A percentile compares a stretch with the other conserved stretches of the same genome.
Conservation (phyloP, 2,888 invertebrate species). For the Cacoxenus indagator region DNA sequence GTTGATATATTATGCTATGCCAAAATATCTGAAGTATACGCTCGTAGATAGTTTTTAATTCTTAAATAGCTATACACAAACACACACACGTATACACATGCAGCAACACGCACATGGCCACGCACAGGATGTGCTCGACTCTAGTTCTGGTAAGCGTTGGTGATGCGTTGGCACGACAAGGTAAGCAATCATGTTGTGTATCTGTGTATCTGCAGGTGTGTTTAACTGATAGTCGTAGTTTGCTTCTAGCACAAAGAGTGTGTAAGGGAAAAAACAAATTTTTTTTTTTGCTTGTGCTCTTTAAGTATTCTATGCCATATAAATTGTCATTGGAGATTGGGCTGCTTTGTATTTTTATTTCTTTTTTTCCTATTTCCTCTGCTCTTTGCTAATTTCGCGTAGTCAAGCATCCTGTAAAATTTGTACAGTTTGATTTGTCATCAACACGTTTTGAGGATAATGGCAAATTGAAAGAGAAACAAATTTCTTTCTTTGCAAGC, state of each 20-base stretch:
- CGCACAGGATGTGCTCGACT: background rate
- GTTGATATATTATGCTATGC: background rate
- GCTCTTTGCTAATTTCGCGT: background rate
- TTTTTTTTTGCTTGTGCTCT: background rate
- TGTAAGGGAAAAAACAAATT: background rate
- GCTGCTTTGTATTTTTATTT: conserved; percentile 49
- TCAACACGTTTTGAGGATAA: too few relatives aligned
- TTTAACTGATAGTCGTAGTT: background rate
- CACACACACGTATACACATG: background rate
- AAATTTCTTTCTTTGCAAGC: too few relatives aligned
- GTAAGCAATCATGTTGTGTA: background rate
- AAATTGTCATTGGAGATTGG: conserved; percentile 33
- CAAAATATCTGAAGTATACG: background rate
- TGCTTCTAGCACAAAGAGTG: too few relatives aligned
- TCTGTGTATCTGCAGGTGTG: background rate
- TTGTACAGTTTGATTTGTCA: background rate
- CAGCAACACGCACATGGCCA: background rate
- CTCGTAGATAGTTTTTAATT: conserved; percentile 6
- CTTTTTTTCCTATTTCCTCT: conserved; percentile 29
- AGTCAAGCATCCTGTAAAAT: background rate
- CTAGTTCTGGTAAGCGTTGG: background rate
- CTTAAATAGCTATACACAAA: conserved; percentile 9
- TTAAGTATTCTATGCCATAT: conserved; percentile 2
- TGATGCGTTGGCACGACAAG: background rate
- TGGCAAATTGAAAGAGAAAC: too few relatives aligned